These are phyloP conservation scores for Camelus dromedarius DNA, from an alignment of 2,113 vertebrate species.

Conservation along the genomic window DNA sequence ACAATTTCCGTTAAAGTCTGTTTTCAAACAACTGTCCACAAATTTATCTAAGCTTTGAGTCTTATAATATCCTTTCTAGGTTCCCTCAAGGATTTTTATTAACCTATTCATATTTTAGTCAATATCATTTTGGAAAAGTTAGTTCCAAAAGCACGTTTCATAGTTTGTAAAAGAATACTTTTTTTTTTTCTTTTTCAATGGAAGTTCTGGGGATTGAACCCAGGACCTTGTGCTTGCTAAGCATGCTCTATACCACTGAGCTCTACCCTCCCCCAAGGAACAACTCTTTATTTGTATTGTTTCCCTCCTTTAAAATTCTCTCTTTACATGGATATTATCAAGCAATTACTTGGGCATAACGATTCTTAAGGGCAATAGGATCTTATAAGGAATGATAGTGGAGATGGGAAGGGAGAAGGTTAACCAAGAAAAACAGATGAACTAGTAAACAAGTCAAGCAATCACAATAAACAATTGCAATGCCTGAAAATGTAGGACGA, in stretches of 20 bases:
- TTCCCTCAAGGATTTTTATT: not conserved
- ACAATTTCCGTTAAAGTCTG: not conserved
- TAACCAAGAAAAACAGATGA: not conserved
- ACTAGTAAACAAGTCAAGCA: not conserved
- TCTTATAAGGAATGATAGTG: not conserved
- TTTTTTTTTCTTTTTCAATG: no score
- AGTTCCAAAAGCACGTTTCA: not conserved
- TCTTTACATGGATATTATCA: not conserved
- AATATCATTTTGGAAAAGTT: not conserved
- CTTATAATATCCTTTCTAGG: not conserved
- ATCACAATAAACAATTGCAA: not conserved
- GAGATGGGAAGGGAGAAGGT: not conserved
- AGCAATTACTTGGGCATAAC: not conserved
- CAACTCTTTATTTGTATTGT: not conserved
- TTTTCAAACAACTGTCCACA: not conserved
- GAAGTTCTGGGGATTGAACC: no score
- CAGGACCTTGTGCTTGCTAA: no score
- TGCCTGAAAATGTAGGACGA: not conserved
- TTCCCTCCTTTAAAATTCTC: not conserved
- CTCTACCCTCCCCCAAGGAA: not conserved
- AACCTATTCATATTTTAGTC: conserved; percentile 3
- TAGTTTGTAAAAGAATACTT: not conserved
- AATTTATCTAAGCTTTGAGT: not conserved
- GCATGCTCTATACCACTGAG: no score
- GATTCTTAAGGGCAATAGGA: not conserved